These are phyloP conservation scores for Bovichtus diacanthus DNA, from an alignment of 2,797 vertebrate genomes.

Conservation along the genomic window DNA sequence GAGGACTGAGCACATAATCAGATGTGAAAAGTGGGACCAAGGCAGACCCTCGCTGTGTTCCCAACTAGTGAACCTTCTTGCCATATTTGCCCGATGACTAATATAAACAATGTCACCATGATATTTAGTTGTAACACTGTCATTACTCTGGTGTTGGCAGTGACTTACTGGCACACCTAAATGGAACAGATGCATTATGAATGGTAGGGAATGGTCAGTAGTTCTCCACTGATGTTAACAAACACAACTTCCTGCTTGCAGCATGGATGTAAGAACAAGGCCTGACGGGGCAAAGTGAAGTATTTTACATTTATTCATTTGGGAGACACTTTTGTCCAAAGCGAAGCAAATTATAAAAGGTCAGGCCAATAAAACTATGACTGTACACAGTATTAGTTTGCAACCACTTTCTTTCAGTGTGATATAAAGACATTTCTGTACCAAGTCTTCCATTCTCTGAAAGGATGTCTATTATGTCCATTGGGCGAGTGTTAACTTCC, in stretches of 20 bases:
- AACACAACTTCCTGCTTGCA: not conserved
- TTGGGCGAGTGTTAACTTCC: no score
- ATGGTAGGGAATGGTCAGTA: no score
- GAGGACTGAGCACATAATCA: no score
- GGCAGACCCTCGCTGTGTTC: no score
- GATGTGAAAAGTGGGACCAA: no score
- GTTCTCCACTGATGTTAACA: accelerated
- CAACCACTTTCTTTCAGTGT: not conserved
- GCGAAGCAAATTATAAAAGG: not conserved
- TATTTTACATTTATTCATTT: not conserved
- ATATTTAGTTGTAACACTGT: no score
- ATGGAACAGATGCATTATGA: no score
- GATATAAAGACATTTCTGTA: accelerated
- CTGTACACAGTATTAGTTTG: not conserved
- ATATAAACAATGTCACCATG: no score
- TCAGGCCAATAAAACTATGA: not conserved
- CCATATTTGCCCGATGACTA: no score
- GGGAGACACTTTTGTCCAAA: not conserved
- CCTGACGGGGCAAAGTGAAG: not conserved
- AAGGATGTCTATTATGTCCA: not conserved
- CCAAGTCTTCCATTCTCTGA: not conserved
- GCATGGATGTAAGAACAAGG: not conserved
- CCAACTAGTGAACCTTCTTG: no score
- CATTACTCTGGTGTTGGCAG: no score
- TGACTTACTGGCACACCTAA: no score